Base-by-base conservation (phyloP, 2,113 vertebrate genomes). In the Miniopterus natalensis region DNA sequence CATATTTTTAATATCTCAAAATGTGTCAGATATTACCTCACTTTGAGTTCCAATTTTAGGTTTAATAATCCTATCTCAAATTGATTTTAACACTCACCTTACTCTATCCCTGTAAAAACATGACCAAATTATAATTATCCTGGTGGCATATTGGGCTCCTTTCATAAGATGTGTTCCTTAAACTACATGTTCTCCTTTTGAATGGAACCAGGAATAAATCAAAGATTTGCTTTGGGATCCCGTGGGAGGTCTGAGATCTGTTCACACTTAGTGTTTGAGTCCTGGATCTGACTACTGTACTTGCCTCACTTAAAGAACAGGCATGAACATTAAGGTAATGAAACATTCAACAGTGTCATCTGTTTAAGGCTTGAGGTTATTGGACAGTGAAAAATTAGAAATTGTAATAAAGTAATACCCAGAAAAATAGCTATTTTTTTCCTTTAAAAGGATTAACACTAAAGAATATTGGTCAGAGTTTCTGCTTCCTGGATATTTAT, bases 1-100 rank as follows among this genome's bases (percentile, higher is more conserved):
- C 42, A 78, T 36, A 88, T 75, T 74, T 78, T 63, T 94, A 51
- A 63, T 53, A 21, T 89, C 21, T 94, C 78, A 83, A 84, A 93
- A 84, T 74, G 8, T 78, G 25, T 93, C 79, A 86, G 23, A 4
- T 83, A 86, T 36, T 51, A 68, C 42, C 70, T 83, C 23, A 75
- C 27, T 86, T 86, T 71, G 27, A n/a, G 6, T 40, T 92, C 40
- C 29, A 23, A 75, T 51, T 84, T 63, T 80, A 79, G 5, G 31
- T 89, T 83, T 92, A 70, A 79, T 71, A 12, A 93, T 88, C 1
- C 49, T 63, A 63, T 7, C 17, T 89, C 47, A 70, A 59, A 87
- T 36, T 94, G 11, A 53, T 89, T 95, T 86, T 84, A 92, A 40
- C 10, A 93, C 5, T 49, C 21, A 45, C 29, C 11, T 84, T 74